Evolutionary conservation across 2,888 invertebrate species (phyloP).

Genomic region (Noctua janthina): DNA sequence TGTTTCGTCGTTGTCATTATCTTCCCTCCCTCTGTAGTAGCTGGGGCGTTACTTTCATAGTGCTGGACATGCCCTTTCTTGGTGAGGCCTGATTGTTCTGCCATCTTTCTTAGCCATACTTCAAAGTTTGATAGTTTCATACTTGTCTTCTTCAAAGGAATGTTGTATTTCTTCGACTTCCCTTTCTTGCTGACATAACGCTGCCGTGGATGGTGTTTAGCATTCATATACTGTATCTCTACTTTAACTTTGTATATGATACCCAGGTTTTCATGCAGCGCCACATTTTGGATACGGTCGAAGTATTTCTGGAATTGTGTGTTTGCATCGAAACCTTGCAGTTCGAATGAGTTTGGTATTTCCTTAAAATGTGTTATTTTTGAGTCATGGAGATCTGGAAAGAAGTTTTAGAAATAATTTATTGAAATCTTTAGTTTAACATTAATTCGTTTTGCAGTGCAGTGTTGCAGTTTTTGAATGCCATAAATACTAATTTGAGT

Average conservation of each 20-base stretch:
- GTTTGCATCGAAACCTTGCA: conserved; percentile 73
- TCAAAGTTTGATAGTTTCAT: conserved; percentile 86
- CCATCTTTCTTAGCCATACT: conserved; percentile 78
- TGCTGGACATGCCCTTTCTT: conserved; percentile 63
- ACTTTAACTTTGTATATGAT: conserved; percentile 81
- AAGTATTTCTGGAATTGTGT: conserved; percentile 77
- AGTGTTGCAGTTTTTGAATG: not conserved
- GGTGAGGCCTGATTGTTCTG: conserved; percentile 70
- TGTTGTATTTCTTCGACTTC: conserved; percentile 81
- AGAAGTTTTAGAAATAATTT: not conserved
- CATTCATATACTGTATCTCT: conserved; percentile 68
- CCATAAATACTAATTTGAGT: too few relatives aligned
- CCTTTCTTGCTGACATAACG: conserved; percentile 64
- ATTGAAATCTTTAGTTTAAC: not conserved
- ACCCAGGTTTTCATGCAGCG: conserved; percentile 75
- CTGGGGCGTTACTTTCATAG: conserved; percentile 58
- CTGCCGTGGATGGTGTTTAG: conserved; percentile 63
- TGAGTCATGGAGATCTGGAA: conserved; percentile 69
- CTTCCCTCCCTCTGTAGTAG: conserved; percentile 70
- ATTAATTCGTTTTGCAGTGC: not conserved
- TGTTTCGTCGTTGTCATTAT: conserved; percentile 71
- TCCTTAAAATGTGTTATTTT: conserved; percentile 71
- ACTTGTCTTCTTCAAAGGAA: conserved; percentile 84
- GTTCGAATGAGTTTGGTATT: conserved; percentile 80
- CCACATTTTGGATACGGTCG: conserved; percentile 76